Conservation (phyloP, 1,140 invertebrate genomes). For the Brachionus asplanchnoidis region DNA sequence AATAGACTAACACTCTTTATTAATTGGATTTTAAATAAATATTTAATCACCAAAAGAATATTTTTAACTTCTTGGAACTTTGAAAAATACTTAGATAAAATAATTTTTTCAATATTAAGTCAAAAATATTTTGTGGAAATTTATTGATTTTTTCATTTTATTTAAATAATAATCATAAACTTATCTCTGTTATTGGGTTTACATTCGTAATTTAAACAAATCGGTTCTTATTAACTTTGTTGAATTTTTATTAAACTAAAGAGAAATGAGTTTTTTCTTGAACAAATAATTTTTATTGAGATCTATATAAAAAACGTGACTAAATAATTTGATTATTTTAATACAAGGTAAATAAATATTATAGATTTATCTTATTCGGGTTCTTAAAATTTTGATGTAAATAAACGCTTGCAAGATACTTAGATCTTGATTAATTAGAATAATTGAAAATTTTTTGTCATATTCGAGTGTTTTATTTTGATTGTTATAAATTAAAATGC, state of each 20-base stretch:
- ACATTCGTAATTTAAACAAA: not conserved
- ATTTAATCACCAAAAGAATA: not conserved
- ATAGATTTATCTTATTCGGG: not conserved
- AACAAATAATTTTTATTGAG: not conserved
- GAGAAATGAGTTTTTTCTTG: not conserved
- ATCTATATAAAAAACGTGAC: not conserved
- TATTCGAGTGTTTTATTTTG: not conserved
- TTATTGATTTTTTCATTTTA: slow-evolving; percentile 13
- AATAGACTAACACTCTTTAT: not conserved
- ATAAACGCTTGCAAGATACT: not conserved
- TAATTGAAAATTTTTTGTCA: not conserved
- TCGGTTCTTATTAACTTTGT: not conserved
- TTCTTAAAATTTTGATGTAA: not conserved
- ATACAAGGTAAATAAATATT: not conserved
- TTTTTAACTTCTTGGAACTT: not conserved
- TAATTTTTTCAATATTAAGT: not conserved
- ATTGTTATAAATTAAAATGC: not conserved
- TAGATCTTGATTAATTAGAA: not conserved
- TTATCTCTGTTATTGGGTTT: not conserved
- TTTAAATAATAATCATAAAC: slow-evolving; percentile 5
- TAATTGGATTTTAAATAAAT: not conserved
- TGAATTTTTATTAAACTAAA: not conserved
- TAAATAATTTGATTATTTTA: not conserved
- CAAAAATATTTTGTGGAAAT: not conserved
- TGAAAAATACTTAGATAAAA: not conserved